Evolutionary conservation across 2,888 invertebrate genomes (phyloP).

Genomic region (Yponomeuta sedellus): DNA sequence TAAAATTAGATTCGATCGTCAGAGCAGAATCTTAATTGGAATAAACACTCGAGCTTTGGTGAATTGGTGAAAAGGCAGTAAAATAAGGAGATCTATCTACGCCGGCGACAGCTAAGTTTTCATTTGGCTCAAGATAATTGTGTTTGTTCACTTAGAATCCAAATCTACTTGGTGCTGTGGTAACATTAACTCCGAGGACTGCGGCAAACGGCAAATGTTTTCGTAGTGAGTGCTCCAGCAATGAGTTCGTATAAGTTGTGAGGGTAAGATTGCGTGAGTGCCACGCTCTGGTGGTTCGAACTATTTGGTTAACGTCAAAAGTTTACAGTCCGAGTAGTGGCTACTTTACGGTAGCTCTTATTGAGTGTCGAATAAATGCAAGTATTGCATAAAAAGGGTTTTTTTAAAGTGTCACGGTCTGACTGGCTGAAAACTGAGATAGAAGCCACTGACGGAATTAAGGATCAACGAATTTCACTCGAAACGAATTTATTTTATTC

Average conservation of each 20-base stretch:
- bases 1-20: constrained; percentile 38
- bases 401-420: no score
- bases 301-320: not conserved
- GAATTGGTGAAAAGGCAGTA: constrained; percentile 61
- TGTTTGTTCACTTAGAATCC: constrained; percentile 41
- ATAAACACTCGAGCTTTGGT: constrained; percentile 59
- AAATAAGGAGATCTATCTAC: constrained; percentile 36
- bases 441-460: no score
- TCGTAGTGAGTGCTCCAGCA: not conserved
- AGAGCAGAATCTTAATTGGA: constrained; percentile 55
- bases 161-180: constrained; percentile 22
- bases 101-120: constrained; percentile 43
- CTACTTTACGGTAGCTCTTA: no score
- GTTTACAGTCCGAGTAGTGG: not conserved
- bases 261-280: not conserved
- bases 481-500: no score
- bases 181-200: not conserved
- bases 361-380: no score
- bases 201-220: constrained; percentile 6
- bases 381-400: no score
- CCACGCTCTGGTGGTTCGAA: no score
- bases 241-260: not conserved
- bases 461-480: no score
- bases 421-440: no score
- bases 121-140: constrained; percentile 48